Conservation (phyloP, 2,113 vertebrate genomes). For the Phyllopteryx taeniolatus region DNA sequence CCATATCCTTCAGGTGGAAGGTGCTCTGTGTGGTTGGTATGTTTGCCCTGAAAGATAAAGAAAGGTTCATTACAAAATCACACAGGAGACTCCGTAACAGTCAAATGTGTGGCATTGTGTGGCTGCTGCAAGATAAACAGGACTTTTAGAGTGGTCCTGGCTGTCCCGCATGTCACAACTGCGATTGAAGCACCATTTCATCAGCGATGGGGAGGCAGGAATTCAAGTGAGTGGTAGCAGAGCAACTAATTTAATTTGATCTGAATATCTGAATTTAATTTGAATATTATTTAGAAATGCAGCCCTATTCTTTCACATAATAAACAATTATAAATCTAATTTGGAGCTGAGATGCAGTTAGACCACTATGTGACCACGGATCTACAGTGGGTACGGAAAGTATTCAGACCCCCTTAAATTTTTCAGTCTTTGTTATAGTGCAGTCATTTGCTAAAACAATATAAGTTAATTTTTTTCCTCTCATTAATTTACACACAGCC, state of each 20-base stretch:
- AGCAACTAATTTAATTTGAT: constrained; percentile 1
- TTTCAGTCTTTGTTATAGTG: too few relatives aligned
- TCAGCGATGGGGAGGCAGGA: neutral
- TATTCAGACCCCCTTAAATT: too few relatives aligned
- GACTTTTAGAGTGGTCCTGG: neutral
- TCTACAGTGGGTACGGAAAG: too few relatives aligned
- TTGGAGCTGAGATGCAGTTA: neutral
- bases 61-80: constrained; percentile 13
- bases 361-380: neutral
- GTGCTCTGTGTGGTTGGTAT: constrained; percentile 88
- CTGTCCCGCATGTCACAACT: constrained; percentile 6
- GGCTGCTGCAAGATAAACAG: neutral
- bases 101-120: neutral
- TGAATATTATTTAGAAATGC: neutral
- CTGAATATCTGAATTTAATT: too few relatives aligned
- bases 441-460: too few relatives aligned
- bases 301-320: neutral
- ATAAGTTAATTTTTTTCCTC: too few relatives aligned
- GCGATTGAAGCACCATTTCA: neutral
- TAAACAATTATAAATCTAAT: neutral
- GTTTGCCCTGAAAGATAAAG: constrained; percentile 81
- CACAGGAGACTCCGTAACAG: neutral
- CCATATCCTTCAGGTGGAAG: constrained; percentile 93
- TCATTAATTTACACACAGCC: too few relatives aligned
- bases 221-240: neutral